These are phyloP conservation scores for Myripristis murdjan DNA, from an alignment of 2,797 vertebrate species.

Conservation along the genomic window DNA sequence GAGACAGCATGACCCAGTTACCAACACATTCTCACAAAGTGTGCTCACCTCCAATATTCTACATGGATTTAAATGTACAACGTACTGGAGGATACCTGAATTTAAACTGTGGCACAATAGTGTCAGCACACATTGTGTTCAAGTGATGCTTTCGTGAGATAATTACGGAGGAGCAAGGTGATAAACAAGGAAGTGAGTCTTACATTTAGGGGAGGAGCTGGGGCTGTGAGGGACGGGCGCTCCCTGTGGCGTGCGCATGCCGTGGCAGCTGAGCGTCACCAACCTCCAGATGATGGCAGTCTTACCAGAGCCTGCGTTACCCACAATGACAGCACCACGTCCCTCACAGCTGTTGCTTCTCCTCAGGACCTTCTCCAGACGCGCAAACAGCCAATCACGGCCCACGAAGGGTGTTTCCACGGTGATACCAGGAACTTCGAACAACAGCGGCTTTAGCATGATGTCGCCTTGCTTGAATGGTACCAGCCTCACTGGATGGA, in stretches of 20 bases:
- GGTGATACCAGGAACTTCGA: constrained; percentile 96
- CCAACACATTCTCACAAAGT: constrained; percentile 52
- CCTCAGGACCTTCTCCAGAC: constrained; percentile 91
- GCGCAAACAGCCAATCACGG: constrained; percentile 95
- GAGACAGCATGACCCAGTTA: constrained; percentile 72
- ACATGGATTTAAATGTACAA: constrained; percentile 30
- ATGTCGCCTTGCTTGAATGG: constrained; percentile 96
- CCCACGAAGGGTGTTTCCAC: constrained; percentile 94
- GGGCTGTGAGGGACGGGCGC: constrained; percentile 90
- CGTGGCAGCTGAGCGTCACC: constrained; percentile 96
- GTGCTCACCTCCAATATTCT: constrained; percentile 36
- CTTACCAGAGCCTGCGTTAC: constrained; percentile 97
- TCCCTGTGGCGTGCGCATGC: constrained; percentile 91
- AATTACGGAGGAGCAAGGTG: neutral
- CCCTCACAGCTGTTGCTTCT: constrained; percentile 85
- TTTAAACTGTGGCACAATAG: neutral
- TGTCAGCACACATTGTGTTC: constrained; percentile 1
- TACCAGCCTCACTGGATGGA: constrained; percentile 88
- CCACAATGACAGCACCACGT: constrained; percentile 91
- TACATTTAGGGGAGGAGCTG: constrained; percentile 90
- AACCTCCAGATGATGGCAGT: constrained; percentile 94
- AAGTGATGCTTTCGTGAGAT: constrained; percentile 2
- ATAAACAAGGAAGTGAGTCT: constrained; percentile 33
- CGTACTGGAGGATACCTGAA: constrained; percentile 17
- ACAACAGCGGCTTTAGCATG: constrained; percentile 96